Conservation (phyloP, 2,113 vertebrate species). For the Todiramphus saurophagus region DNA sequence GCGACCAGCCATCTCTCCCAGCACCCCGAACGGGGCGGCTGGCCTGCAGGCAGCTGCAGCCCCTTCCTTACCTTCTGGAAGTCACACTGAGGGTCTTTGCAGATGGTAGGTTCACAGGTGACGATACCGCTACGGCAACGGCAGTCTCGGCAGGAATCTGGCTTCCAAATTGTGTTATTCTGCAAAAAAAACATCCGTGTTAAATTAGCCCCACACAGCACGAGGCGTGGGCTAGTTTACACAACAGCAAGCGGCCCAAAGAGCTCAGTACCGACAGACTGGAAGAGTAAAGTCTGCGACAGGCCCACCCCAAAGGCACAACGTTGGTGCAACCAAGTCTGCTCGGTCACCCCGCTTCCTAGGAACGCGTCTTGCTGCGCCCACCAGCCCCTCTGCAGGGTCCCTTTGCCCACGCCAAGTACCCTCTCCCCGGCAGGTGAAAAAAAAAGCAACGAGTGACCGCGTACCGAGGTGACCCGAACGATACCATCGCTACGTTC, state of each 20-base stretch:
- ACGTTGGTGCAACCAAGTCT: background rate
- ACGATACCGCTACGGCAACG: conserved; percentile 79
- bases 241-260: background rate
- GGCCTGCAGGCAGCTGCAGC: background rate
- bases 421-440: too few species aligned
- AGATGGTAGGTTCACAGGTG: conserved; percentile 78
- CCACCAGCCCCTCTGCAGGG: too few species aligned
- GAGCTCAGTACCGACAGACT: background rate
- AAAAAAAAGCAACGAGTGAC: too few species aligned
- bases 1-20: background rate
- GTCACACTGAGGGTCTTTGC: conserved; percentile 85
- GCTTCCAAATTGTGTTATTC: conserved; percentile 88
- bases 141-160: conserved; percentile 86
- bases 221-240: background rate
- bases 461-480: too few species aligned
- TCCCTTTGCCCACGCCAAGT: too few species aligned
- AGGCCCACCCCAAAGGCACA: background rate
- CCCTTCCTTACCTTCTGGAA: conserved; percentile 82
- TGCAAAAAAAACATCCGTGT: conserved; percentile 64
- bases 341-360: too few species aligned
- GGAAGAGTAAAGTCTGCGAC: background rate
- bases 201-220: background rate
- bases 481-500: too few species aligned
- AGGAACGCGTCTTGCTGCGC: too few species aligned
- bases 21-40: background rate